phyloP scores from a whole-genome alignment of 1,140 invertebrate species.

The Trachymyrmex septentrionalis region DNA sequence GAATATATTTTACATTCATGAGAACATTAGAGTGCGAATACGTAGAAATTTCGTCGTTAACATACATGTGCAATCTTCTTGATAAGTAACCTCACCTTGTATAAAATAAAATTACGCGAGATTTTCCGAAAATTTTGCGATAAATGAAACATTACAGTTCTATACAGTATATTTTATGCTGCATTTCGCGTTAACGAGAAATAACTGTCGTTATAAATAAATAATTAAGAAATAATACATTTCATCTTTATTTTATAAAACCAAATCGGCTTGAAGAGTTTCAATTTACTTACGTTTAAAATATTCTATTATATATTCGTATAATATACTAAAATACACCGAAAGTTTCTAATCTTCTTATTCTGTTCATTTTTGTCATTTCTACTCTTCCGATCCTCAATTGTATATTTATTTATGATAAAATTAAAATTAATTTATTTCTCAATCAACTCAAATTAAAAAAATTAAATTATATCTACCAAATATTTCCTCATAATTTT shows the following conservation, averaged over 20 bases:
- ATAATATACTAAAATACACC: not conserved
- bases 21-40: slow-evolving; percentile 42
- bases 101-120: slow-evolving; percentile 42
- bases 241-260: not conserved
- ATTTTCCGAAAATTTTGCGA: slow-evolving; percentile 20
- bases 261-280: not conserved
- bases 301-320: no score
- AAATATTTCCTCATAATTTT: not conserved
- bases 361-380: not conserved
- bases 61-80: slow-evolving; percentile 42
- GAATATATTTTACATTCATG: slow-evolving; percentile 54
- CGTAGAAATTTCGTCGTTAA: slow-evolving; percentile 50
- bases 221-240: not conserved
- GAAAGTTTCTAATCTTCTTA: slow-evolving; percentile 12
- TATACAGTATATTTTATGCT: not conserved
- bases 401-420: not conserved
- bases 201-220: not conserved
- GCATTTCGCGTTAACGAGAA: not conserved
- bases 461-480: not conserved
- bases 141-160: slow-evolving; percentile 18
- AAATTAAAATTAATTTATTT: slow-evolving; percentile 1
- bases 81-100: slow-evolving; percentile 11
- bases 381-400: not conserved
- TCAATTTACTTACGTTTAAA: no score
- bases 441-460: not conserved